A percentile compares a stretch with the other conserved stretches of the same genome.
Evolutionary conservation across 2,113 vertebrate genomes (phyloP).

Genomic region (Struthidea cinerea): DNA sequence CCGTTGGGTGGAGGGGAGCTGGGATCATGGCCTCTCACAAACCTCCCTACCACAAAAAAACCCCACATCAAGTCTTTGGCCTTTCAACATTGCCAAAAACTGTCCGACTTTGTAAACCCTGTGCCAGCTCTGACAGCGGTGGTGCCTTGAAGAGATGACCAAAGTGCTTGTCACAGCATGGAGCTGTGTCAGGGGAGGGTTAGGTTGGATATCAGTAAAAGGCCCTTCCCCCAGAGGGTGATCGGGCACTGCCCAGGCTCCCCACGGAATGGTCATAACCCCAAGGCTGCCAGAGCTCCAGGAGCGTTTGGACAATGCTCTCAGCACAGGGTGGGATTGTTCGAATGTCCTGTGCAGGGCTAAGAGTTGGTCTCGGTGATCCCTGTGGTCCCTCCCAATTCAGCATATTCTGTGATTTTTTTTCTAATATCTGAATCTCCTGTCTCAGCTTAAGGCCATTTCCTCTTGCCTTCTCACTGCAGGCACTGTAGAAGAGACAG

Average conservation of each 20-base stretch:
- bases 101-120: rapidly evolving
- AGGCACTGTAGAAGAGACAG: not conserved
- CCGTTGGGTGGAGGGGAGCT: not conserved
- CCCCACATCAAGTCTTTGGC: not conserved
- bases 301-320: not conserved
- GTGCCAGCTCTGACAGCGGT: not conserved
- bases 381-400: not conserved
- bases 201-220: not conserved
- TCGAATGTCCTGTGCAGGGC: too few species aligned
- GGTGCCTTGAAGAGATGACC: not conserved
- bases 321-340: not conserved
- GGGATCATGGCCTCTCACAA: not conserved
- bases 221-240: not conserved
- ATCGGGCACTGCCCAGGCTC: not conserved
- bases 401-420: not conserved
- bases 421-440: not conserved
- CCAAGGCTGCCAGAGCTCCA: not conserved
- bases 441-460: not conserved
- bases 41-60: not conserved
- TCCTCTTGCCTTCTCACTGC: not conserved
- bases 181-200: not conserved
- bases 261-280: not conserved
- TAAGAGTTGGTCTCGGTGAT: not conserved
- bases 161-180: not conserved
- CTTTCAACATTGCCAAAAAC: not conserved